Percentiles rank a stretch among this genome's conserved stretches.
These are phyloP conservation scores for Watsonalla cultraria DNA, from an alignment of 2,888 invertebrate genomes.

Conservation along the genomic window DNA sequence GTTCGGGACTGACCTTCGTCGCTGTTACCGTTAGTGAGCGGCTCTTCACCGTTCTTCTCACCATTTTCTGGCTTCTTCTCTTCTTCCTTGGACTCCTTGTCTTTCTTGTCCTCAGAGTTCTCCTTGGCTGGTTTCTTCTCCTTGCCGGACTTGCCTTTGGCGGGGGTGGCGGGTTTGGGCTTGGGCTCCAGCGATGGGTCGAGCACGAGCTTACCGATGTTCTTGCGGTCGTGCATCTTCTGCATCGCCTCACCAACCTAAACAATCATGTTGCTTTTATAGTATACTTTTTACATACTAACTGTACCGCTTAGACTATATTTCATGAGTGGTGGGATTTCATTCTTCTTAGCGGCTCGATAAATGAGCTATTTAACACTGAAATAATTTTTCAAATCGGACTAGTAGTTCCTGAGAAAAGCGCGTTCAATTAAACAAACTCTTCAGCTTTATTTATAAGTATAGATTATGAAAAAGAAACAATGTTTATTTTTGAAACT, in stretches of 20 bases:
- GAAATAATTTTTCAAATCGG: too few relatives aligned
- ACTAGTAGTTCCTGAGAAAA: too few relatives aligned
- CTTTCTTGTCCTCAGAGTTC: conserved; percentile 83
- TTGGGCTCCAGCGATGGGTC: conserved; percentile 89
- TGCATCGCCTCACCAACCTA: conserved; percentile 94
- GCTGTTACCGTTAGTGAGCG: conserved; percentile 75
- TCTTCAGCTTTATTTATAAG: too few relatives aligned
- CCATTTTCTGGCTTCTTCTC: conserved; percentile 71
- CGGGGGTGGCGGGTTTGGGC: conserved; percentile 88
- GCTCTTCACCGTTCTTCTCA: conserved; percentile 73
- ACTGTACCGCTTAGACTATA: too few relatives aligned
- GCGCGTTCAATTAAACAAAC: too few relatives aligned
- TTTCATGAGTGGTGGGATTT: too few relatives aligned
- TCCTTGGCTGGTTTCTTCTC: conserved; percentile 82
- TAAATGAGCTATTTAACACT: too few relatives aligned
- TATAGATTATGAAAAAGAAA: too few relatives aligned
- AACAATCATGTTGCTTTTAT: too few relatives aligned
- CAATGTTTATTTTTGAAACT: too few relatives aligned
- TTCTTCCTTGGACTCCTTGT: conserved; percentile 77
- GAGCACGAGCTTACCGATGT: conserved; percentile 91
- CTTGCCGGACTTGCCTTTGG: conserved; percentile 85
- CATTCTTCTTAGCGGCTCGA: too few relatives aligned
- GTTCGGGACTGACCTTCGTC: conserved; percentile 75
- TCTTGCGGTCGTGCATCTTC: conserved; percentile 94
- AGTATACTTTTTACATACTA: too few relatives aligned